These are phyloP conservation scores for Eueremaeus valkanovi DNA, from an alignment of 2,888 invertebrate genomes.

Conservation along the genomic window DNA sequence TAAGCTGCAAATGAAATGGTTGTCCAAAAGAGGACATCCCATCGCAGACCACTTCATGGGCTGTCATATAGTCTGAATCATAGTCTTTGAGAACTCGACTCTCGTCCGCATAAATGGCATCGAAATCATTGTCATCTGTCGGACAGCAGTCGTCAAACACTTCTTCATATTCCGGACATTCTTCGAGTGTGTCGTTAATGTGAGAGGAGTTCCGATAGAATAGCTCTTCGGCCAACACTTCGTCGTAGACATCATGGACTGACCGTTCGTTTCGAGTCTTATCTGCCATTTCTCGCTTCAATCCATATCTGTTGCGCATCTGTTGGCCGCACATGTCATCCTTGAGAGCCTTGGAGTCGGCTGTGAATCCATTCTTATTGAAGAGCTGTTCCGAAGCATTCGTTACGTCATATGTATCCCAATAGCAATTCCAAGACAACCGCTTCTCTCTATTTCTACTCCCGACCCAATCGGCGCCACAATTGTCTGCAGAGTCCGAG, in stretches of 20 bases:
- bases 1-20: neutral
- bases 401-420: neutral
- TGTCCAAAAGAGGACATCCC: neutral
- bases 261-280: neutral
- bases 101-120: neutral
- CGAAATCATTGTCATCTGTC: neutral
- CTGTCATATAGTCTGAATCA: neutral
- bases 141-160: neutral
- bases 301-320: neutral
- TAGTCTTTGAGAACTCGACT: neutral
- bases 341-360: neutral
- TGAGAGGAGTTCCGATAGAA: neutral
- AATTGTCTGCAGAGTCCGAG: neutral
- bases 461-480: neutral
- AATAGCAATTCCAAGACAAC: conserved; percentile 21
- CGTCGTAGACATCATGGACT: neutral
- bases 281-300: neutral
- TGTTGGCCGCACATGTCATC: neutral
- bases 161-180: neutral
- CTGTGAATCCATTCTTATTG: neutral
- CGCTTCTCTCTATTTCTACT: neutral
- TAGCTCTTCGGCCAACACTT: neutral
- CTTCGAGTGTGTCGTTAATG: neutral
- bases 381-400: neutral
- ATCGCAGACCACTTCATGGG: neutral